Evolutionary conservation across 2,113 vertebrate genomes (phyloP), one percentile per base, ranked within the genome.

Genomic region (Kryptolebias marmoratus): DNA sequence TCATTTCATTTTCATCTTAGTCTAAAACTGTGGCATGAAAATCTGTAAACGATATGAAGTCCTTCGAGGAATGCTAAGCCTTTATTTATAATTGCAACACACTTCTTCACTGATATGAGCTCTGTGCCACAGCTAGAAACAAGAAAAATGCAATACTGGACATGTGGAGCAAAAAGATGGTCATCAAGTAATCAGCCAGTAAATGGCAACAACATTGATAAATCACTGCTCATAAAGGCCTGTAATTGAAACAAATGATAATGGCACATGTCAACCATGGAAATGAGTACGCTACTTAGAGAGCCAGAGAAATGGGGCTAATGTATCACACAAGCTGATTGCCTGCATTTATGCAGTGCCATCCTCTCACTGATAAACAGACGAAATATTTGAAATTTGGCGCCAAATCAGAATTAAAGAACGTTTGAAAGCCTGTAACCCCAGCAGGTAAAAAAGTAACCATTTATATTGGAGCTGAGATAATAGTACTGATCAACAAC

Each of bases 231-330:
- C 57, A 52, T 44, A 53, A 31, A 48, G 36, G 28, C 11, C 13
- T 65, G 16, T 77, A 80, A 85, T 65, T 81, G 55, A 77, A 85
- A 79, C 55, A 75, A 77, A 78, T 77, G 79, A 66, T 63, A 63
- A 66, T 45, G 11, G 53, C 60, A 59, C 60, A 75, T 54, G 55
- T 79, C 76, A 45, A 79, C 64, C 61, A 66, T 42, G 56, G 44
- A 79, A 13, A 76, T 62, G 53, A 77, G 47, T 69, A 22, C 79
- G 18, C 54, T 61, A 28, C 53, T 63, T 68, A 76, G 70, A 74
- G 28, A 50, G 48, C 45, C 16, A 68, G 2, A 75, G 39, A 81
- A 75, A 82, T 30, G 13, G 64, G 72, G 18, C 36, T 42, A 54
- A 73, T 84, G 44, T 62, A 73, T 78, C 68, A 84, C 59, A 49